phyloP scores from a whole-genome alignment of 2,888 invertebrate species.

The Papilio elwesi region DNA sequence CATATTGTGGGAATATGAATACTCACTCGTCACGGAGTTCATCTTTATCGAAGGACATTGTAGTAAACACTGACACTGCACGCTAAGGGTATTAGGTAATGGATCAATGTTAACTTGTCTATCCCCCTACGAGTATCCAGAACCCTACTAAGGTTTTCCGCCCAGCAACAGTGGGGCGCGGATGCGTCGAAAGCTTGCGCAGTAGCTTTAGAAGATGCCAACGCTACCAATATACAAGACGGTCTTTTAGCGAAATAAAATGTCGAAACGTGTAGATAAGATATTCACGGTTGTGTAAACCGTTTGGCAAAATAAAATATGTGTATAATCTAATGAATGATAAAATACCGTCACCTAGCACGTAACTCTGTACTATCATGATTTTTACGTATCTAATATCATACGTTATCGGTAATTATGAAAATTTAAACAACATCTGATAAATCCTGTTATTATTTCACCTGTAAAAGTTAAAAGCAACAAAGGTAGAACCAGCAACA shows the following conservation, averaged over 20 bases:
- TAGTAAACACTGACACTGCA: slow-evolving; percentile 60
- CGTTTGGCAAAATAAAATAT: background rate
- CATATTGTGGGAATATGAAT: slow-evolving; percentile 39
- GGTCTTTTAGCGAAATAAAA: background rate
- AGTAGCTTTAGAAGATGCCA: slow-evolving; percentile 36
- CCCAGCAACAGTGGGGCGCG: slow-evolving; percentile 63
- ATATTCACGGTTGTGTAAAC: background rate
- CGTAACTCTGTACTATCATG: background rate
- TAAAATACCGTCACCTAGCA: slow-evolving; percentile 11
- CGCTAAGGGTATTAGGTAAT: slow-evolving; percentile 50
- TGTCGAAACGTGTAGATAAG: slow-evolving; percentile 4
- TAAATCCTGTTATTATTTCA: too few species aligned
- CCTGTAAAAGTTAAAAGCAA: too few species aligned
- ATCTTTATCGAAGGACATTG: slow-evolving; percentile 86
- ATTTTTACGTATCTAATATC: background rate
- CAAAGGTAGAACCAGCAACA: too few species aligned
- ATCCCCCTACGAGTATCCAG: slow-evolving; percentile 65
- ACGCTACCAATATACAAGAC: slow-evolving; percentile 13
- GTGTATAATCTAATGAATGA: background rate
- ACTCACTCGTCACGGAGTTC: slow-evolving; percentile 90
- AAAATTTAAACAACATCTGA: background rate
- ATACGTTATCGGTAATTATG: background rate
- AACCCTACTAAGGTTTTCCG: slow-evolving; percentile 57
- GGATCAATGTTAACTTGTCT: slow-evolving; percentile 70
- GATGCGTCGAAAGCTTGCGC: slow-evolving; percentile 53